These are phyloP conservation scores for Celastrina argiolus DNA, from an alignment of 2,888 invertebrate genomes.

Conservation along the genomic window DNA sequence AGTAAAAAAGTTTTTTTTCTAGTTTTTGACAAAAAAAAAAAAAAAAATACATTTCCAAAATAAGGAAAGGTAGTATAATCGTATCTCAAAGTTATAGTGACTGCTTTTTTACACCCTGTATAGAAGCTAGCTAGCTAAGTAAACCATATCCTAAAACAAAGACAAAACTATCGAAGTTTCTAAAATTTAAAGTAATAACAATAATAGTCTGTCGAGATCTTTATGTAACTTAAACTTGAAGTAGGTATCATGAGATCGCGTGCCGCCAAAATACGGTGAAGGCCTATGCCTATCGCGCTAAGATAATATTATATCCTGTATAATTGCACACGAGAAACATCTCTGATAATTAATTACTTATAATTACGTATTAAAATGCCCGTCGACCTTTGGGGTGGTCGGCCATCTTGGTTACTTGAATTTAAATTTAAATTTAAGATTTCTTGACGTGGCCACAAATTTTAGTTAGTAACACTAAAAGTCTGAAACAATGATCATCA, in stretches of 20 bases:
- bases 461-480: background rate
- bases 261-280: slow-evolving; percentile 36
- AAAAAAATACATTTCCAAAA: no score
- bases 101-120: no score
- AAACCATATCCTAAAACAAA: no score
- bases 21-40: no score
- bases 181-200: background rate
- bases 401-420: slow-evolving; percentile 12
- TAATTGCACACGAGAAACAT: slow-evolving; percentile 34
- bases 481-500: background rate
- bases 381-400: background rate
- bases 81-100: no score
- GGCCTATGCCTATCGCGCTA: slow-evolving; percentile 26
- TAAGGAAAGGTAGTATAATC: no score
- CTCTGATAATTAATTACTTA: slow-evolving; percentile 25
- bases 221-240: background rate
- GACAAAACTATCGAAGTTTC: background rate
- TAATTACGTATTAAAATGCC: slow-evolving; percentile 18
- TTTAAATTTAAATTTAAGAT: background rate
- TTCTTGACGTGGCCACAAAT: no score
- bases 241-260: slow-evolving; percentile 28
- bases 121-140: no score
- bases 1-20: no score
- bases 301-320: slow-evolving; percentile 34
- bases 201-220: background rate